Conservation (phyloP, 1,140 invertebrate genomes). For the Dysdera silvatica region DNA sequence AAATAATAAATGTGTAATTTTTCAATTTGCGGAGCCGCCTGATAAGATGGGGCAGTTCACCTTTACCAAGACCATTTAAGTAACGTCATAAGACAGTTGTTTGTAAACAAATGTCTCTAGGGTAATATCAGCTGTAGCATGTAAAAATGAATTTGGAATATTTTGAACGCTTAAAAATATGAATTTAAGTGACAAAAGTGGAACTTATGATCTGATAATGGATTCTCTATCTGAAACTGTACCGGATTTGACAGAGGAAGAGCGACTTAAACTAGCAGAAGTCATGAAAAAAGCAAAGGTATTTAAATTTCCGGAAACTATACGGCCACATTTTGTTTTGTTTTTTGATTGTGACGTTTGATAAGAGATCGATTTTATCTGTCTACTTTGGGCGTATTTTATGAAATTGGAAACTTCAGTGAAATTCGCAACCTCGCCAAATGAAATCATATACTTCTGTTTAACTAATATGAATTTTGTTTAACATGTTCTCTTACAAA, state of each 20-base stretch:
- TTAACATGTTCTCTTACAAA: slow-evolving; percentile 7
- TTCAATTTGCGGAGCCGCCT: no score
- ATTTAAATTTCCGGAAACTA: background rate
- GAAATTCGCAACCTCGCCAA: background rate
- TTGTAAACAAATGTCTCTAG: no score
- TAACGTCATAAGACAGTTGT: no score
- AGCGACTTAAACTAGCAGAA: slow-evolving; percentile 22
- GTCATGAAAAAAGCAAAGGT: slow-evolving; percentile 33
- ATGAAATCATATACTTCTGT: background rate
- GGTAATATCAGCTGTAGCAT: no score
- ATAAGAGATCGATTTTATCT: background rate
- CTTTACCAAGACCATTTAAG: no score
- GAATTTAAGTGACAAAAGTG: no score
- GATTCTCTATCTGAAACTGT: slow-evolving; percentile 24
- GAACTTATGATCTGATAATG: no score
- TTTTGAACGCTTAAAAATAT: no score
- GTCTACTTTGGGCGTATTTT: background rate
- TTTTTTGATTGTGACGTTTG: background rate
- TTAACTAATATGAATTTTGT: slow-evolving; percentile 5
- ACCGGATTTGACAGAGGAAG: slow-evolving; percentile 27
- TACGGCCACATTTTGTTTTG: background rate
- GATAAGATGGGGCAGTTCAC: no score
- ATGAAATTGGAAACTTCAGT: background rate
- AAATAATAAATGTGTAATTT: no score
- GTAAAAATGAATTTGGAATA: no score